Conservation (phyloP, 2,888 invertebrate species). For the Exephanes ischioxanthus region DNA sequence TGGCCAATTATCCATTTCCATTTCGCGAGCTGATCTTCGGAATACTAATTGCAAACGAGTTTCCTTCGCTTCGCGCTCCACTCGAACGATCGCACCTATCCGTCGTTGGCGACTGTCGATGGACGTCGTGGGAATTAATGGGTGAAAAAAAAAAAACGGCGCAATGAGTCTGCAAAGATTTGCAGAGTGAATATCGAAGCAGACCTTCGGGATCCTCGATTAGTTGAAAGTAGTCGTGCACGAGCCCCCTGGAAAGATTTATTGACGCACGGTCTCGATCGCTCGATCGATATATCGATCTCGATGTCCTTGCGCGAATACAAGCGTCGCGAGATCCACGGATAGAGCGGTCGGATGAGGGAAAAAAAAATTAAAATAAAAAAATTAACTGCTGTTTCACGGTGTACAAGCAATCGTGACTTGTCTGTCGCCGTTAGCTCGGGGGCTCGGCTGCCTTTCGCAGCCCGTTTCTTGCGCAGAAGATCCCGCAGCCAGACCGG, state of each 20-base stretch:
- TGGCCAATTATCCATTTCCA: conserved; percentile 9
- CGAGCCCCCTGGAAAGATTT: conserved; percentile 44
- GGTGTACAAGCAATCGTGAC: conserved; percentile 26
- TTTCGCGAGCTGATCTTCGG: conserved; percentile 3
- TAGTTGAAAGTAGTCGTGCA: conserved; percentile 31
- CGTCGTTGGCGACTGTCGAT: not conserved
- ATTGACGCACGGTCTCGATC: conserved; percentile 31
- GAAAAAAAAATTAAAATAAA: conserved; percentile 31
- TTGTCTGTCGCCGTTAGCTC: conserved; percentile 60
- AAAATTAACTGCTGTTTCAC: conserved; percentile 9
- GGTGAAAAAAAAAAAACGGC: conserved; percentile 18
- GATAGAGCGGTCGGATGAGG: not conserved
- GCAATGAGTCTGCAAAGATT: conserved; percentile 35
- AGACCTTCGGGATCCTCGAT: conserved; percentile 39
- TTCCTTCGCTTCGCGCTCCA: not conserved
- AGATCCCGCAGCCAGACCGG: conserved; percentile 19
- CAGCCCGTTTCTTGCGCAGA: conserved; percentile 39
- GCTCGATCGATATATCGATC: conserved; percentile 30
- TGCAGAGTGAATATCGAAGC: conserved; percentile 2
- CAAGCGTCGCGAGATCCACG: conserved; percentile 12
- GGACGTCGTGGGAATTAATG: not conserved
- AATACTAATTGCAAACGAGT: conserved; percentile 19
- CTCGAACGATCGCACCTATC: conserved; percentile 27
- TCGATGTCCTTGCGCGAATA: conserved; percentile 31
- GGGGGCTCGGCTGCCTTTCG: conserved; percentile 60